Evolutionary conservation across 92 coral and sea anemone species (phyloP), one percentile per base, ranked within the genome.

Genomic region (Palythoa heliodiscus): DNA sequence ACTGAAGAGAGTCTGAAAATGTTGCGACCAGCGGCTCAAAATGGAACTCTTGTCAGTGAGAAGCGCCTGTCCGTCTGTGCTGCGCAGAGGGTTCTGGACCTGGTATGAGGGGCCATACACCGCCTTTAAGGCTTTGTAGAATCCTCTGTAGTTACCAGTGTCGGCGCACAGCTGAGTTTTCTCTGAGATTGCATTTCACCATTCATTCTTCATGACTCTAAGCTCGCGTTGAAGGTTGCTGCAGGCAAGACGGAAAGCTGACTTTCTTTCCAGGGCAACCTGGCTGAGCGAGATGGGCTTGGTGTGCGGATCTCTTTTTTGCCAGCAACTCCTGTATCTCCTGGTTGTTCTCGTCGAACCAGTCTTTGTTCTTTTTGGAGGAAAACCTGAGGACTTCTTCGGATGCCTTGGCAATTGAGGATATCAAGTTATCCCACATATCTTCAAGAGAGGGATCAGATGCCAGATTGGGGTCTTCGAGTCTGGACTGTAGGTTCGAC

Each of bases 241-340:
- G 84, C 84, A 80, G 84, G 84, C 73, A 5, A n/a, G 73, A 6
- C 73, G 84, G 74, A 80, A 80, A 12, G 84, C 14, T 64, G 84
- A 6, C 73, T 63, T 80, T 80, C 61, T 80, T 69, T 11, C 73
- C 7, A 69, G 81, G 68, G 67, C 43, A 75, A 47, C 66, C 54
- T 75, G 80, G 80, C 66, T 52, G 80, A 52, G 80, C 43, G 73
- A 60, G 72, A 29, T 61, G 22, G 38, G 84, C 84, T 68, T 29
- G 73, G 16, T 63, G 73, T 11, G 72, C 55, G 17, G 83, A 57
- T 63, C 70, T 77, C 70, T 77, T 77, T 20, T 57, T 77, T 35
- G 83, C 83, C 54, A 77, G 83, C 50, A 77, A 24, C 22, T 77
- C 50, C 53, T 76, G 82, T 23, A 76, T 76, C 82, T 76, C 68